Conservation (phyloP, 1,140 invertebrate genomes). For the Asobara japonica region DNA sequence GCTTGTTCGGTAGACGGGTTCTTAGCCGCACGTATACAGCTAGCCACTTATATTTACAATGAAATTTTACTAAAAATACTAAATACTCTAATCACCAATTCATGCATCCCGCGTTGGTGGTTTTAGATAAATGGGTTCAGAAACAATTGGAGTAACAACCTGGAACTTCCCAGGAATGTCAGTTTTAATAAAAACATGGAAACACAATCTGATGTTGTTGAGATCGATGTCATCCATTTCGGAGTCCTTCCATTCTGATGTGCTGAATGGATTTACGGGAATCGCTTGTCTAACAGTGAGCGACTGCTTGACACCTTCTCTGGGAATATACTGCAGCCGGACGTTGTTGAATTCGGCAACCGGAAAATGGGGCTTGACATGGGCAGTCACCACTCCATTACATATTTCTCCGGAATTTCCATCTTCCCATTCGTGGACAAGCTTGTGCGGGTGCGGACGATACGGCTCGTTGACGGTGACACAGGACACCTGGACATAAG, state of each 20-base stretch:
- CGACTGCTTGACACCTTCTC: slow-evolving; percentile 90
- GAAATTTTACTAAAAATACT: too few species aligned
- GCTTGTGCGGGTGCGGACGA: slow-evolving; percentile 92
- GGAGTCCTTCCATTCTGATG: slow-evolving; percentile 82
- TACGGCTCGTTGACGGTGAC: slow-evolving; percentile 92
- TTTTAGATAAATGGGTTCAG: slow-evolving; percentile 82
- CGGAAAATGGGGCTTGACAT: slow-evolving; percentile 77
- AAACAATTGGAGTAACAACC: slow-evolving; percentile 84
- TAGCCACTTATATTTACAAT: too few species aligned
- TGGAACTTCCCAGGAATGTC: slow-evolving; percentile 77
- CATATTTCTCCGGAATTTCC: background rate
- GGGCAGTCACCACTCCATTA: slow-evolving; percentile 54
- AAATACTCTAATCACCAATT: too few species aligned
- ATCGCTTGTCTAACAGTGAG: slow-evolving; percentile 83
- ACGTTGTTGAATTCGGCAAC: slow-evolving; percentile 72
- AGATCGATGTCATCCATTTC: slow-evolving; percentile 90
- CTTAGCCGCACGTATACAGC: too few species aligned
- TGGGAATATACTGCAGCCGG: slow-evolving; percentile 95
- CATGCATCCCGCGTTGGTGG: background rate
- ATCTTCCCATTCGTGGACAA: slow-evolving; percentile 91
- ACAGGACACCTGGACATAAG: slow-evolving; percentile 91
- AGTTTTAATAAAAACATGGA: slow-evolving; percentile 92
- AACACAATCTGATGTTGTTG: slow-evolving; percentile 92
- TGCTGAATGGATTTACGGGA: slow-evolving; percentile 88
- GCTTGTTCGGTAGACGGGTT: too few species aligned